A percentile compares a stretch with the other conserved stretches of the same genome.
Evolutionary conservation across 2,797 vertebrate species (phyloP).

Genomic region (Spinus olivaceus): DNA sequence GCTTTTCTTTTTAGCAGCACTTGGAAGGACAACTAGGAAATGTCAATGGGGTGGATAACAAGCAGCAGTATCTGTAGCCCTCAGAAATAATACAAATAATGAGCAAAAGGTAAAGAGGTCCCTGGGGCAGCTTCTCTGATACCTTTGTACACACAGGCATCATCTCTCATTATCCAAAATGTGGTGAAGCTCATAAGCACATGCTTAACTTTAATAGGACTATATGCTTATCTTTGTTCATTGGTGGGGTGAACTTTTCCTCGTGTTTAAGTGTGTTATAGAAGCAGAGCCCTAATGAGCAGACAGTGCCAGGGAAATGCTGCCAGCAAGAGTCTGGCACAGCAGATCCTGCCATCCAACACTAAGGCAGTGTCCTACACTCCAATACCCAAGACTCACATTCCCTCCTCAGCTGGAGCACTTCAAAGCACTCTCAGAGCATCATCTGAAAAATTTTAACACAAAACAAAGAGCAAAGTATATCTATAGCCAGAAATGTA

Average conservation of each 20-base stretch:
- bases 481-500: not conserved
- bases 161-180: not conserved
- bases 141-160: not conserved
- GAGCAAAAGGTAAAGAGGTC: not conserved
- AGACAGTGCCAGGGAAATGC: slow-evolving; percentile 37
- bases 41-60: not conserved
- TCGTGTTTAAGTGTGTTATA: not conserved
- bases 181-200: not conserved
- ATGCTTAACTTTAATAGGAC: not conserved
- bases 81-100: slow-evolving; percentile 1
- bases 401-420: not conserved
- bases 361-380: not conserved
- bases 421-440: not conserved
- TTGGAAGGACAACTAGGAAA: slow-evolving; percentile 12
- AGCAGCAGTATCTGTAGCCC: not conserved
- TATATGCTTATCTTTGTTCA: not conserved
- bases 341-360: not conserved
- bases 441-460: not conserved
- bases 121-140: not conserved
- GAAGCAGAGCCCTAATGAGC: slow-evolving; percentile 56
- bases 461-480: not conserved
- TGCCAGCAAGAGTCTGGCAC: slow-evolving; percentile 39
- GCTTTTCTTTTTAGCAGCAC: not conserved
- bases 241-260: not conserved
- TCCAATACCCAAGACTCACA: not conserved